Evolutionary conservation across 37 sponge, comb jelly and placozoan genomes (phyloP), one percentile per base, ranked within the genome.

Genomic region (Ianthella basta): DNA sequence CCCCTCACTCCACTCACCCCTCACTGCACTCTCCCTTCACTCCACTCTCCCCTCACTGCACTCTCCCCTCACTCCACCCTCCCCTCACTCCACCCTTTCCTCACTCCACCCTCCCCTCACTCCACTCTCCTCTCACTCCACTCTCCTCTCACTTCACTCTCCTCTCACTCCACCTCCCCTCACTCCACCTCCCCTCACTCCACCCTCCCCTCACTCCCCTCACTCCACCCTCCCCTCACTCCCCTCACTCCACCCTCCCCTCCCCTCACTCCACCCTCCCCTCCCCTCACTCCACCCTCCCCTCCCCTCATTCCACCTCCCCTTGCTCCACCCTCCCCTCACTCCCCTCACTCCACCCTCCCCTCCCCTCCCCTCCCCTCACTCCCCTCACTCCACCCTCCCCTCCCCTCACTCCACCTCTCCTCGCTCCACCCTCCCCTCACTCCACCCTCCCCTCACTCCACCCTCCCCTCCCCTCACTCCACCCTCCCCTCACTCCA

Each of bases 161-260:
- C 63, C 24, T 63, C 15, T 19, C 63, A n/a, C n/a, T n/a, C n/a
- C n/a, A n/a, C 15, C 50, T 44, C 50, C 50, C 8, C 3, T 8
- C 8, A 8, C 8, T 8, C 3, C 50, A 44, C 50, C 50, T 10
- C 8, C 50, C 8, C 50, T 8, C 8, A 8, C 50, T 8, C 3
- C 50, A 44, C 50, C 50, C 50, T 10, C 50, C 50, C 8, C 3
- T 8, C 8, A 8, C 50, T 5, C 40, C 37, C 39, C 50, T 19
- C 60, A 93, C 93, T 90, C 82, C 90, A 25, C 56, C 39, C 63
- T 0, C 64, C 82, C 83, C n/a, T n/a, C n/a, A n/a, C 88, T 82
- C 44, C 83, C 74, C 23, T n/a, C 25, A 21, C 61, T 82, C 24
- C 15, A 16, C 15, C 18, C 63, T 18, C 55, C 82, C n/a, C n/a